These are phyloP conservation scores for Aselliscus stoliczkanus DNA, from an alignment of 2,797 vertebrate genomes.

Conservation along the genomic window DNA sequence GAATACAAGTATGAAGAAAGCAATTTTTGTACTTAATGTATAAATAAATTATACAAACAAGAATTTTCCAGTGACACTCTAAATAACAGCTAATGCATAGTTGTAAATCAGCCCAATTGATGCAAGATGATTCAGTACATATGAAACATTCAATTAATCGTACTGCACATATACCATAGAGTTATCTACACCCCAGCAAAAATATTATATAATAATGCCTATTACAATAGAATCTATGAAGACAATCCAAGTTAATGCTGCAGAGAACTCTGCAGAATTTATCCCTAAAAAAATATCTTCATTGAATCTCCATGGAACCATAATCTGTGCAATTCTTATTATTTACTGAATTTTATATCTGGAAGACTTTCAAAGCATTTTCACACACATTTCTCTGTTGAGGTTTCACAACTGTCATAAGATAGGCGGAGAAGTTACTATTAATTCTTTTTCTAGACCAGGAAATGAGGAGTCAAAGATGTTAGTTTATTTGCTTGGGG, in stretches of 20 bases:
- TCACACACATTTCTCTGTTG: neutral
- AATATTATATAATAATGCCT: neutral
- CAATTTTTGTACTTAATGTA: neutral
- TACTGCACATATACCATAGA: neutral
- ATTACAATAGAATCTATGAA: neutral
- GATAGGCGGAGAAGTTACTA: neutral
- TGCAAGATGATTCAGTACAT: neutral
- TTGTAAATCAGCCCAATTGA: neutral
- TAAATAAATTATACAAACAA: conserved; percentile 23
- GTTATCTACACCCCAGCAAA: neutral
- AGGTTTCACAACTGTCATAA: neutral
- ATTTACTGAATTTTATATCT: neutral
- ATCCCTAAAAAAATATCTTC: neutral
- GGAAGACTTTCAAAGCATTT: neutral
- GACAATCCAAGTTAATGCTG: neutral
- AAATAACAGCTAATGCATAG: conserved; percentile 13
- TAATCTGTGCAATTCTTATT: neutral
- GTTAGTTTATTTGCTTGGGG: neutral
- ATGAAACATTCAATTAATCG: neutral
- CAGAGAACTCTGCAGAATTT: conserved; percentile 17
- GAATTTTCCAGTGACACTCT: neutral
- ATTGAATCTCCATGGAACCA: neutral
- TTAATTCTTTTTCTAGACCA: neutral
- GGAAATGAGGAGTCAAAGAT: neutral
- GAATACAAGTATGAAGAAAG: neutral